These are phyloP conservation scores for Sceloporus undulatus DNA, from an alignment of 2,113 vertebrate genomes.

Conservation along the genomic window DNA sequence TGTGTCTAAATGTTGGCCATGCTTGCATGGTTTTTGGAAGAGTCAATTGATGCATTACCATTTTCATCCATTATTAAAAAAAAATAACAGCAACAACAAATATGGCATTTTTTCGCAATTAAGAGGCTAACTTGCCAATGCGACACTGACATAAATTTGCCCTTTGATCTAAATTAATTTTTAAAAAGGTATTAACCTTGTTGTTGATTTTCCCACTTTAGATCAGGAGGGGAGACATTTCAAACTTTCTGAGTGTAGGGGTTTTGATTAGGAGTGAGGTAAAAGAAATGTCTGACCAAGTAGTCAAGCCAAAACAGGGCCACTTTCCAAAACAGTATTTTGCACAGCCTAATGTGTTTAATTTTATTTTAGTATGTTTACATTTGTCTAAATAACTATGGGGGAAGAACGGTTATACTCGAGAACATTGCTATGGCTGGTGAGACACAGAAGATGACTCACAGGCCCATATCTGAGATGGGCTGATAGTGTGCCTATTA, in stretches of 20 bases:
- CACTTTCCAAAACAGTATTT: not conserved
- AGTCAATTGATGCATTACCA: too few relatives aligned
- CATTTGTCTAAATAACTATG: not conserved
- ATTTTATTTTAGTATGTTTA: not conserved
- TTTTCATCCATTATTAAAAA: too few relatives aligned
- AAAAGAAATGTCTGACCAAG: not conserved
- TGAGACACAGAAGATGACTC: not conserved
- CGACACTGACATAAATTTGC: not conserved
- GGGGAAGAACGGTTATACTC: too few relatives aligned
- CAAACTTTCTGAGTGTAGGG: not conserved
- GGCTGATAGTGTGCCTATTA: too few relatives aligned
- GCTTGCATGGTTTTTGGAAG: too few relatives aligned
- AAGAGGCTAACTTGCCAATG: not conserved
- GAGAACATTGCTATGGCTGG: not conserved
- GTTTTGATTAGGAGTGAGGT: not conserved
- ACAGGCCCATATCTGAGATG: too few relatives aligned
- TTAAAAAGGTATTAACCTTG: not conserved
- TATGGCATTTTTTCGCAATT: too few relatives aligned
- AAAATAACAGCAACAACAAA: too few relatives aligned
- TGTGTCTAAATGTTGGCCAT: too few relatives aligned
- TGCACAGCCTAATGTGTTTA: too few relatives aligned
- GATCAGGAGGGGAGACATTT: not conserved
- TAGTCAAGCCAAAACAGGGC: not conserved
- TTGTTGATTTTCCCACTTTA: not conserved
- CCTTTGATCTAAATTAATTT: not conserved